phyloP scores from a whole-genome alignment of 2,113 vertebrate species.

The Charadrius vociferus region DNA sequence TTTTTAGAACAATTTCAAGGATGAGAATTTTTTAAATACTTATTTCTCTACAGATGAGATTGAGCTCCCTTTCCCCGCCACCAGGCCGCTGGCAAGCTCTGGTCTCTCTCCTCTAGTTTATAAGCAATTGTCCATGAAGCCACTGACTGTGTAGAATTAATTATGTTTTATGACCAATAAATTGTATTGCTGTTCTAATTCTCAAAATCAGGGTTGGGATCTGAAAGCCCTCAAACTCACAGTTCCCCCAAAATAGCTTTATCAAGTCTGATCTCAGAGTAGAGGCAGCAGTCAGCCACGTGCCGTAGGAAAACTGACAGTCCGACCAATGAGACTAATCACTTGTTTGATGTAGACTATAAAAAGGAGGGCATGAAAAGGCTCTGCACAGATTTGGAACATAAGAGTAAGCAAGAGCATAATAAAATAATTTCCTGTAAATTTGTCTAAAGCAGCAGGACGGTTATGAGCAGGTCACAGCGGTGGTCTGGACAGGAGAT shows the following conservation, averaged over 20 bases:
- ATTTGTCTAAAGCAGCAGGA: neutral
- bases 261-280: neutral
- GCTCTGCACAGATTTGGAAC: neutral
- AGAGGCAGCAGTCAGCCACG: neutral
- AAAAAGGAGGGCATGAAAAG: neutral
- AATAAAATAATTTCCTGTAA: neutral
- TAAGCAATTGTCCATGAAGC: neutral
- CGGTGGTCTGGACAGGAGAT: neutral
- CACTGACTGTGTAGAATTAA: neutral
- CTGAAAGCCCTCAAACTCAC: neutral
- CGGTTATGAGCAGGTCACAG: neutral
- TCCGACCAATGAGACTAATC: neutral
- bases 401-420: neutral
- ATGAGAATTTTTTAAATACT: neutral
- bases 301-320: neutral
- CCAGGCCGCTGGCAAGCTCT: neutral
- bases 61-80: neutral
- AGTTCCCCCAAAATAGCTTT: neutral
- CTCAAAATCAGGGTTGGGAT: neutral
- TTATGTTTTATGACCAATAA: neutral
- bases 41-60: neutral
- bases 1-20: neutral
- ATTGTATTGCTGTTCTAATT: neutral
- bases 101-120: neutral
- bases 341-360: neutral